Conservation (phyloP, 2,888 invertebrate genomes). For the Sepiola atlantica region DNA sequence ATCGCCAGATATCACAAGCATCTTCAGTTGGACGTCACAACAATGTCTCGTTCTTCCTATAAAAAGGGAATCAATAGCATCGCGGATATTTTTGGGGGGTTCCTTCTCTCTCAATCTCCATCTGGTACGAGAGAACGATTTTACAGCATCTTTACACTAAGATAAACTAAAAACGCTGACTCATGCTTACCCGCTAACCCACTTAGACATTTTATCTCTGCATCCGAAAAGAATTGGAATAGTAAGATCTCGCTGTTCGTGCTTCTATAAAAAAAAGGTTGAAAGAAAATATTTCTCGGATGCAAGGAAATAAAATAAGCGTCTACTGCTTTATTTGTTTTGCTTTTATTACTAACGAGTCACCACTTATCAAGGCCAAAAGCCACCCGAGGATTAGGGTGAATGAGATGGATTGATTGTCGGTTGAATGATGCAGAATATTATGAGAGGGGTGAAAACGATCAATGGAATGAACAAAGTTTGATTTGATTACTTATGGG, state of each 20-base stretch:
- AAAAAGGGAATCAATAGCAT: background rate
- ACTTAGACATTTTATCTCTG: background rate
- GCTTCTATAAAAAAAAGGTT: background rate
- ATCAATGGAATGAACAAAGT: no score
- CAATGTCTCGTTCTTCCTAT: constrained; percentile 22
- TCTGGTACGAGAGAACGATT: background rate
- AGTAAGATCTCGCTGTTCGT: background rate
- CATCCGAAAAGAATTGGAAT: background rate
- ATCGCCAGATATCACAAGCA: constrained; percentile 7
- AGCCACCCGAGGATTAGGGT: no score
- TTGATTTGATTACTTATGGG: no score
- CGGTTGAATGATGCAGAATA: no score
- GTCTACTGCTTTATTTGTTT: no score
- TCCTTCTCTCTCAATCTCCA: background rate
- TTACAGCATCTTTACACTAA: background rate
- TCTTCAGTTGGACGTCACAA: constrained; percentile 20
- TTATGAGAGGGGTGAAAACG: no score
- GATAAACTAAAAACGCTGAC: background rate
- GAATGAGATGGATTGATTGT: no score
- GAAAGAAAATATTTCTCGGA: background rate
- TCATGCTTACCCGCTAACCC: background rate
- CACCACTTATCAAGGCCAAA: no score
- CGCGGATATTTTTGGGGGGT: background rate
- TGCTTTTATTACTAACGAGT: no score
- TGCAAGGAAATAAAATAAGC: background rate